phyloP scores from a whole-genome alignment of 1,140 invertebrate genomes.

The Pachyrhynchus sulphureomaculatus region DNA sequence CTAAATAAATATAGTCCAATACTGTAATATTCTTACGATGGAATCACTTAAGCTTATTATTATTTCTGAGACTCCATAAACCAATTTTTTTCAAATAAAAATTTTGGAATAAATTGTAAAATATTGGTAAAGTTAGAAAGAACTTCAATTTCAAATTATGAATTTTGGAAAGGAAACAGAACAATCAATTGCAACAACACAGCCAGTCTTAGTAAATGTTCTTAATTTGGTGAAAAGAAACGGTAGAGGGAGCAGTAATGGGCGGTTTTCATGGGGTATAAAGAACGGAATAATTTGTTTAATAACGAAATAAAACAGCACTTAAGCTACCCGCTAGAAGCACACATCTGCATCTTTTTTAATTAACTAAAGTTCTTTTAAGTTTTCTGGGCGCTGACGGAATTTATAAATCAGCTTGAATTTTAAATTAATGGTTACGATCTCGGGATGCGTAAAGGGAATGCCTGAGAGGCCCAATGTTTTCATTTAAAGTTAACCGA shows the following conservation, averaged over 20 bases:
- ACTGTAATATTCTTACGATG: too few species aligned
- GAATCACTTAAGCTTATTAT: too few species aligned
- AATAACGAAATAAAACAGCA: conserved; percentile 24
- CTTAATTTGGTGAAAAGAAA: conserved; percentile 2
- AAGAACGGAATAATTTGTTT: conserved; percentile 3
- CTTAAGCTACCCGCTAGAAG: conserved; percentile 13
- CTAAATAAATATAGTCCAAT: too few species aligned
- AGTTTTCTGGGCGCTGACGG: conserved; percentile 4
- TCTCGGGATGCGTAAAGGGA: conserved; percentile 9
- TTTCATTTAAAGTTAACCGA: conserved; percentile 9
- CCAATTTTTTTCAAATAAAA: too few species aligned
- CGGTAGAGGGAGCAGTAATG: background rate
- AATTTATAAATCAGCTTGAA: conserved; percentile 29
- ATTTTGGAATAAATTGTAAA: too few species aligned
- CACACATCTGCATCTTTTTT: conserved; percentile 26
- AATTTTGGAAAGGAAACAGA: background rate
- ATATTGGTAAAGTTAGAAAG: background rate
- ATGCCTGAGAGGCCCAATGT: conserved; percentile 2
- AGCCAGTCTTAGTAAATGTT: background rate
- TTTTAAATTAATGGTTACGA: conserved; percentile 28
- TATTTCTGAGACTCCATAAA: too few species aligned
- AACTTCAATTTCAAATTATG: background rate
- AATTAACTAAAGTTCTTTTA: conserved; percentile 23
- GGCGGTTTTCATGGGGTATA: conserved; percentile 1
- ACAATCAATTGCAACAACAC: background rate